phyloP scores from a whole-genome alignment of 53 echinoderm and acorn worm species.

The Mesocentrotus franciscanus region DNA sequence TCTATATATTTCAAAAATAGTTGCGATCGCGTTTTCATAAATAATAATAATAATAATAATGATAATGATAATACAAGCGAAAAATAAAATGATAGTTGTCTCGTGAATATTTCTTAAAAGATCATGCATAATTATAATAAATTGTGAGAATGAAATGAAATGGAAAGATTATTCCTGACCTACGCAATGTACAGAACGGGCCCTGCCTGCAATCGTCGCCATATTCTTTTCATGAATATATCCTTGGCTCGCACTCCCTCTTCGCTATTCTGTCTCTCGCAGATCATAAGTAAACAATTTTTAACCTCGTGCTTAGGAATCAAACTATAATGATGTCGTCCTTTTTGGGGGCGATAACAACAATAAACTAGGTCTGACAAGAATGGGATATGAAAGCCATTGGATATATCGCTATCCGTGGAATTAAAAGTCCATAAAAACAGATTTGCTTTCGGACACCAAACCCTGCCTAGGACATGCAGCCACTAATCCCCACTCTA shows the following conservation, averaged over 20 bases:
- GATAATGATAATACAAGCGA: no score
- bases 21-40: no score
- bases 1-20: no score
- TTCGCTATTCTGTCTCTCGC: background rate
- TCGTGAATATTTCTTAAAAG: no score
- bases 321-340: background rate
- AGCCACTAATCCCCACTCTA: background rate
- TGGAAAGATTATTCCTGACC: background rate
- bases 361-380: background rate
- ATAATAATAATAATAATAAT: no score
- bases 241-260: background rate
- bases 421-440: slow-evolving; percentile 12
- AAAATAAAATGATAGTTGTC: no score
- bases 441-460: background rate
- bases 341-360: background rate
- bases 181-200: background rate
- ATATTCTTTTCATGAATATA: background rate
- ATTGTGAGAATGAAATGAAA: no score
- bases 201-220: background rate
- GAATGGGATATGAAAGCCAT: background rate
- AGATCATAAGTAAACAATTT: background rate
- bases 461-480: background rate
- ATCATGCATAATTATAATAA: no score
- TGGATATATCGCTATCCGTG: background rate
- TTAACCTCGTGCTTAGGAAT: background rate